phyloP scores from a whole-genome alignment of 2,888 invertebrate species.

The Scaptomyza reducta region DNA sequence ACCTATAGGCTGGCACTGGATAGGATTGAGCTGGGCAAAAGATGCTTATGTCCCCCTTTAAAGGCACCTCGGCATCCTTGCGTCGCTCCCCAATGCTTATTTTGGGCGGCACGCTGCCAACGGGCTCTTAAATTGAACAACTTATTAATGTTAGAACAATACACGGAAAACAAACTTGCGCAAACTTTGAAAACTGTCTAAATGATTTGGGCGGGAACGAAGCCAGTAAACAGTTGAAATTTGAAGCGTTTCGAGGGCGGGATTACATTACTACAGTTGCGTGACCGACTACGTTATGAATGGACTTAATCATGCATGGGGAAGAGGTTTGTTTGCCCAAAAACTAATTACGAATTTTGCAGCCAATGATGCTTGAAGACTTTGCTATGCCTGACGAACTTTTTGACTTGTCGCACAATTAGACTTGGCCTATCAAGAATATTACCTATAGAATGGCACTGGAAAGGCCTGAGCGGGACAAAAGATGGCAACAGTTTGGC shows the following conservation, averaged over 20 bases:
- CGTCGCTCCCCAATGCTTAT: constrained; percentile 86
- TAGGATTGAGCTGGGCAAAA: constrained; percentile 91
- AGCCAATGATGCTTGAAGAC: constrained; percentile 62
- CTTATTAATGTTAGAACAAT: constrained; percentile 32
- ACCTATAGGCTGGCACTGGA: constrained; percentile 90
- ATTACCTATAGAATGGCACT: constrained; percentile 85
- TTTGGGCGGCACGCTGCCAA: constrained; percentile 85
- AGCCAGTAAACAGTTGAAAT: constrained; percentile 29
- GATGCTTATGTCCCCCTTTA: constrained; percentile 86
- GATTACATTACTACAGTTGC: constrained; percentile 32
- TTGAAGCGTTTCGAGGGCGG: constrained; percentile 7
- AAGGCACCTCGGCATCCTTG: constrained; percentile 85
- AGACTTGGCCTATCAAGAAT: constrained; percentile 5
- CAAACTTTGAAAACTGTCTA: constrained; percentile 61
- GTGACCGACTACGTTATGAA: constrained; percentile 35
- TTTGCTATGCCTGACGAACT: constrained; percentile 45
- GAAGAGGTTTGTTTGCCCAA: constrained; percentile 5
- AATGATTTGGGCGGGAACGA: constrained; percentile 17
- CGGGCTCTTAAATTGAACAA: constrained; percentile 85
- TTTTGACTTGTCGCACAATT: constrained; percentile 25
- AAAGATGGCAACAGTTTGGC: constrained; percentile 84
- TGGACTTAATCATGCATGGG: constrained; percentile 48
- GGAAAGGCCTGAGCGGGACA: constrained; percentile 89
- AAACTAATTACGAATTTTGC: constrained; percentile 49
- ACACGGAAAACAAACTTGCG: constrained; percentile 12